Conservation (phyloP, 2,888 invertebrate genomes). For the Bombyx huttoni region DNA sequence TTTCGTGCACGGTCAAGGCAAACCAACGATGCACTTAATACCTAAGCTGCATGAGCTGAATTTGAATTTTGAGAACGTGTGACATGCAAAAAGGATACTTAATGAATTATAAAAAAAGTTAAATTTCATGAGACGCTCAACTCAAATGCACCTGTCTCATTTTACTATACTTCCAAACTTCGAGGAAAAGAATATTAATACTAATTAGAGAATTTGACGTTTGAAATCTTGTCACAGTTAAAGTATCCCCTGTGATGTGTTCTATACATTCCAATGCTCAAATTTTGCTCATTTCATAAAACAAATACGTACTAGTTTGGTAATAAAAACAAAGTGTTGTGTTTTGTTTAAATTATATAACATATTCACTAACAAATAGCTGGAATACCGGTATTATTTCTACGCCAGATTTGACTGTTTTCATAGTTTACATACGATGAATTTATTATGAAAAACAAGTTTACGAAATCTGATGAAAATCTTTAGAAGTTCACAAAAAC, state of each 20-base stretch:
- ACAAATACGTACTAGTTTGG: background rate
- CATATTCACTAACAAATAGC: background rate
- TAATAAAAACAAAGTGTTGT: background rate
- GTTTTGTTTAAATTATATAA: background rate
- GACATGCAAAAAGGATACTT: background rate
- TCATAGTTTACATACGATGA: background rate
- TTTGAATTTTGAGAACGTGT: constrained; percentile 27
- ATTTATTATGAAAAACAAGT: background rate
- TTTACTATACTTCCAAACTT: background rate
- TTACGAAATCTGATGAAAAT: background rate
- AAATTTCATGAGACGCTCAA: background rate
- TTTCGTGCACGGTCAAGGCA: constrained; percentile 50
- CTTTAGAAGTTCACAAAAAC: background rate
- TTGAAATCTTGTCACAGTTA: background rate
- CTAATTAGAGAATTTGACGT: background rate
- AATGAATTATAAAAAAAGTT: background rate
- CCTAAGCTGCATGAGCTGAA: constrained; percentile 41
- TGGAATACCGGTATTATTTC: background rate
- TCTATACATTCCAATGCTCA: background rate
- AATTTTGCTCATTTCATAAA: background rate
- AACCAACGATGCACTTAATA: constrained; percentile 32
- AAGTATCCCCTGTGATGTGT: background rate
- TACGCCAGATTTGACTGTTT: background rate
- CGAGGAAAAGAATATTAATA: background rate
- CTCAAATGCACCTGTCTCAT: background rate